Percentiles rank a stretch among this genome's conserved stretches.
These are phyloP conservation scores for Enteromius viviparus DNA, from an alignment of 2,797 vertebrate genomes.

Conservation along the genomic window DNA sequence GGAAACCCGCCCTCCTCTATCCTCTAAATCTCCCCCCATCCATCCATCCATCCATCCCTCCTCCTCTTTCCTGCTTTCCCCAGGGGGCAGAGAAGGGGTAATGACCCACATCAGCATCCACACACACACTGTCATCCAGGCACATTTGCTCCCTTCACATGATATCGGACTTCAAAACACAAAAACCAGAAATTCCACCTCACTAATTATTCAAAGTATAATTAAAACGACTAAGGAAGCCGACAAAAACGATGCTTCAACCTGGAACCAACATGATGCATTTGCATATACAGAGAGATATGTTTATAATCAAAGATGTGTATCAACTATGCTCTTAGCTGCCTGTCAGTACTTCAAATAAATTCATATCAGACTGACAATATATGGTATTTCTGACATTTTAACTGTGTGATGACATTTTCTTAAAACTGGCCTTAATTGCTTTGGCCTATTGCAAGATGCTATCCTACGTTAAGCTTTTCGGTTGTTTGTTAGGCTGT, in stretches of 20 bases:
- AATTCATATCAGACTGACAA: not conserved
- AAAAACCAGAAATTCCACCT: constrained; percentile 63
- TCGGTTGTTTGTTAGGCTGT: not conserved
- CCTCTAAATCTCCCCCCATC: constrained; percentile 25
- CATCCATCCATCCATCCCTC: constrained; percentile 40
- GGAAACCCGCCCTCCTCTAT: constrained; percentile 56
- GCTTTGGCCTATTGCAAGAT: not conserved
- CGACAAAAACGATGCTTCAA: constrained; percentile 8
- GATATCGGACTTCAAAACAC: constrained; percentile 60
- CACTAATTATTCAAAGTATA: constrained; percentile 22
- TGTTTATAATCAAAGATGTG: not conserved
- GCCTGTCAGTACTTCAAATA: not conserved
- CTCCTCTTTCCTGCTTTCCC: constrained; percentile 62
- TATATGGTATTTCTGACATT: not conserved
- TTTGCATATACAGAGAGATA: constrained; percentile 18
- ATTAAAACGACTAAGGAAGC: constrained; percentile 23
- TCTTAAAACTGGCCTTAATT: not conserved
- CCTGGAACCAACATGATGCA: not conserved
- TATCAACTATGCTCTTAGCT: not conserved
- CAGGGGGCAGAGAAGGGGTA: constrained; percentile 74
- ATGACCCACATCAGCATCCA: constrained; percentile 82
- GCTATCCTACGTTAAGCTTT: not conserved
- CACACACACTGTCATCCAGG: constrained; percentile 51
- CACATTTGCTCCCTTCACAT: constrained; percentile 39
- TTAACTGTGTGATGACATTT: not conserved